phyloP scores from a whole-genome alignment of 2,888 invertebrate genomes.

The Yponomeuta malinellus region DNA sequence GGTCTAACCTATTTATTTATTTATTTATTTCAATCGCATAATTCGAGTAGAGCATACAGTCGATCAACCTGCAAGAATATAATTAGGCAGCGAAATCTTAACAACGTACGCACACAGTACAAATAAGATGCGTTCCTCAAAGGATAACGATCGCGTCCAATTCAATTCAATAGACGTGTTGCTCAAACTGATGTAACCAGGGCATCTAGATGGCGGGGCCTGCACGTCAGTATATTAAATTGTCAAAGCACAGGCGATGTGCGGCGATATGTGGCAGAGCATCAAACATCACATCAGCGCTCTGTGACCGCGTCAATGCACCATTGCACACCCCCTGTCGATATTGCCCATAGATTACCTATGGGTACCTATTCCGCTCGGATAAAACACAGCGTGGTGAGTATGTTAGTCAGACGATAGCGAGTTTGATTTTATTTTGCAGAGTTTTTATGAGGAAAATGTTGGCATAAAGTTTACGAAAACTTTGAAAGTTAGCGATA shows the following conservation, averaged over 20 bases:
- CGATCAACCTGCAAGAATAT: no score
- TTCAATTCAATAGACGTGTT: neutral
- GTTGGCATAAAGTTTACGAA: no score
- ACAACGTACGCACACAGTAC: no score
- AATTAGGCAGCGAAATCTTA: no score
- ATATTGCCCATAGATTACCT: neutral
- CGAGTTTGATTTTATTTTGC: neutral
- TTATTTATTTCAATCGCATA: no score
- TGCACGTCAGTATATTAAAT: neutral
- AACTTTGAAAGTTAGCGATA: no score
- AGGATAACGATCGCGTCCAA: neutral
- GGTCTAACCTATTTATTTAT: no score
- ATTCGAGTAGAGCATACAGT: no score
- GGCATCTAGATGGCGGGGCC: neutral
- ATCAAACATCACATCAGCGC: conserved; percentile 45
- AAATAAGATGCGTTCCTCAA: neutral
- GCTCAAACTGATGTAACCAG: neutral
- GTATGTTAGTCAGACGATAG: neutral
- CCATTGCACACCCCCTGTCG: conserved; percentile 46
- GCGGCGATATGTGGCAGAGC: conserved; percentile 29
- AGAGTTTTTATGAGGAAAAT: neutral
- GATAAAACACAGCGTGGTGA: neutral
- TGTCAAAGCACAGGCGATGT: conserved; percentile 1
- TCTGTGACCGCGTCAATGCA: conserved; percentile 42
- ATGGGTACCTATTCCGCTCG: neutral